These are phyloP conservation scores for Lymantria dispar DNA, from an alignment of 2,888 invertebrate genomes.

Conservation along the genomic window DNA sequence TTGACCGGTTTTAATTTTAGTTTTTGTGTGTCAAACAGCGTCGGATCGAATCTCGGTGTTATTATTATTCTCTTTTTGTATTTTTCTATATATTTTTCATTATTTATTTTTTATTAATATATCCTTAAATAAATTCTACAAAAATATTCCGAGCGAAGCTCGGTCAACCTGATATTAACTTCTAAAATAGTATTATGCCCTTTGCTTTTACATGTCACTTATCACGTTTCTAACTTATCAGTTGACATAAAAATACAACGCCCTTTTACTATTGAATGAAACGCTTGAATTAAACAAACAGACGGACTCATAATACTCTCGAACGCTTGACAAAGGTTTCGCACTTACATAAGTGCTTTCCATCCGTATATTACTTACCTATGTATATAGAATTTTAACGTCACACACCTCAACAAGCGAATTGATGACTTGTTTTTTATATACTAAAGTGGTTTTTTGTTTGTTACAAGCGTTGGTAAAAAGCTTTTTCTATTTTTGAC, in stretches of 20 bases:
- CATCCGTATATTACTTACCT: slow-evolving; percentile 19
- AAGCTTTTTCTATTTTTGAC: slow-evolving; percentile 17
- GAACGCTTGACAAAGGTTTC: slow-evolving; percentile 17
- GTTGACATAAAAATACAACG: neutral
- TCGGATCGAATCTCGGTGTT: too few relatives aligned
- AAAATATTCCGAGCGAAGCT: too few relatives aligned
- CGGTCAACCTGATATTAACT: too few relatives aligned
- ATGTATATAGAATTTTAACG: slow-evolving; percentile 13
- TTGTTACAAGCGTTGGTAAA: slow-evolving; percentile 6
- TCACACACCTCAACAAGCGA: slow-evolving; percentile 15
- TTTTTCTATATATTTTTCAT: too few relatives aligned
- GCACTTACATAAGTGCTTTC: slow-evolving; percentile 10
- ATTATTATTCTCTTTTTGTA: too few relatives aligned
- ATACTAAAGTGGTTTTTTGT: slow-evolving; percentile 19
- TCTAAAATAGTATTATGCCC: too few relatives aligned
- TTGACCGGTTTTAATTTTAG: too few relatives aligned
- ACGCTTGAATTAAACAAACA: slow-evolving; percentile 14
- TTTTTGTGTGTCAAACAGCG: too few relatives aligned
- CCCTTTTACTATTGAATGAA: neutral
- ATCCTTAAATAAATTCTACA: too few relatives aligned
- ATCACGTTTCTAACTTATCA: neutral
- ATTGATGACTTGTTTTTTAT: slow-evolving; percentile 10
- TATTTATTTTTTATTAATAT: too few relatives aligned
- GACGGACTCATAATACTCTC: slow-evolving; percentile 13
- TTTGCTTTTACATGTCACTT: too few relatives aligned